These are phyloP conservation scores for Fregetta grallaria DNA, from an alignment of 2,113 vertebrate species.

Conservation along the genomic window DNA sequence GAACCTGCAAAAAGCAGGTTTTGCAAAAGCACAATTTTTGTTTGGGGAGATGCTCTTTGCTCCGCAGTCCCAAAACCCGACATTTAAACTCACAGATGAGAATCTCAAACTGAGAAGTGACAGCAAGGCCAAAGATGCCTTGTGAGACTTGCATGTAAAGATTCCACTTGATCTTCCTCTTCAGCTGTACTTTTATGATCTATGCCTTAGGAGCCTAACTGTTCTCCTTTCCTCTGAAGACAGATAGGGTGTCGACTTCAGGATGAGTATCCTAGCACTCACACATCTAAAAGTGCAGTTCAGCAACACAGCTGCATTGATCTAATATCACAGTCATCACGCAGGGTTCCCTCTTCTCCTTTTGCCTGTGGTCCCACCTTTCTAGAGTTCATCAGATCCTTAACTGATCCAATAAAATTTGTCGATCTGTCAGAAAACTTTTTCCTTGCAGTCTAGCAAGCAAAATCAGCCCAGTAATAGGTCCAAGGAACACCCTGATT, in stretches of 20 bases:
- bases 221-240: background rate
- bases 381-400: background rate
- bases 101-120: background rate
- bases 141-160: background rate
- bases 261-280: background rate
- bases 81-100: background rate
- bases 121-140: background rate
- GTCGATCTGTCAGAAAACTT: background rate
- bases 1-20: background rate
- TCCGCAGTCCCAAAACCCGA: rapidly evolving
- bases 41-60: background rate
- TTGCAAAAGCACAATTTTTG: background rate
- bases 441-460: background rate
- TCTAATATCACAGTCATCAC: background rate
- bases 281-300: background rate
- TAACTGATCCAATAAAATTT: background rate
- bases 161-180: background rate
- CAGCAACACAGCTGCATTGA: background rate
- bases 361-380: background rate
- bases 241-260: background rate
- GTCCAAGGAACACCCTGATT: background rate
- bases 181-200: background rate
- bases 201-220: background rate
- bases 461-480: background rate
- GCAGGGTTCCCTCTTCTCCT: background rate